Conservation (phyloP, 2,113 vertebrate species). For the Ia io region DNA sequence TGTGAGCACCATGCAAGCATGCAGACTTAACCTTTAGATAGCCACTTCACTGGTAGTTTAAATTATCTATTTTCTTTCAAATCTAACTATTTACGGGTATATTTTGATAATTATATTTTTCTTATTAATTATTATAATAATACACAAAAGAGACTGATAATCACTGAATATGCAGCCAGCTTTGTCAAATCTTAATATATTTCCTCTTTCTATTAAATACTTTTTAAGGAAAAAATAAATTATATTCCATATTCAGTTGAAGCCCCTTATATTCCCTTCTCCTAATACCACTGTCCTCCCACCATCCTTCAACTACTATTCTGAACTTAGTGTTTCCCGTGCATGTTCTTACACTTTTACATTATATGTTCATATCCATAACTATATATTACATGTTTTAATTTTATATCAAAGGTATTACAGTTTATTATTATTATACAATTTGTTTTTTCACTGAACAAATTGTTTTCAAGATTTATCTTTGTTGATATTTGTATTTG, state of each 20-base stretch:
- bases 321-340: not conserved
- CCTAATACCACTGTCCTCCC: not conserved
- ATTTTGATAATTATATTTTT: slow-evolving; percentile 32
- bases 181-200: slow-evolving; percentile 28
- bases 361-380: not conserved
- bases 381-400: not conserved
- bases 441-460: not conserved
- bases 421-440: not conserved
- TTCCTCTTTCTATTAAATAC: not conserved
- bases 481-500: not conserved
- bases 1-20: not conserved
- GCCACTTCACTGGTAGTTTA: not conserved
- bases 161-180: not conserved
- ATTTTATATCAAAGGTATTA: not conserved
- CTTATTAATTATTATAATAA: not conserved
- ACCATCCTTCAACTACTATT: not conserved
- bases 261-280: not conserved
- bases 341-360: not conserved
- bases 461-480: not conserved
- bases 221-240: not conserved
- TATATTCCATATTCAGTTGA: not conserved
- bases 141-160: not conserved
- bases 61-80: slow-evolving; percentile 1
- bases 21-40: not conserved
- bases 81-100: not conserved